Evolutionary conservation across 2,888 invertebrate genomes (phyloP).

Genomic region (Rhyacophila evoluta): DNA sequence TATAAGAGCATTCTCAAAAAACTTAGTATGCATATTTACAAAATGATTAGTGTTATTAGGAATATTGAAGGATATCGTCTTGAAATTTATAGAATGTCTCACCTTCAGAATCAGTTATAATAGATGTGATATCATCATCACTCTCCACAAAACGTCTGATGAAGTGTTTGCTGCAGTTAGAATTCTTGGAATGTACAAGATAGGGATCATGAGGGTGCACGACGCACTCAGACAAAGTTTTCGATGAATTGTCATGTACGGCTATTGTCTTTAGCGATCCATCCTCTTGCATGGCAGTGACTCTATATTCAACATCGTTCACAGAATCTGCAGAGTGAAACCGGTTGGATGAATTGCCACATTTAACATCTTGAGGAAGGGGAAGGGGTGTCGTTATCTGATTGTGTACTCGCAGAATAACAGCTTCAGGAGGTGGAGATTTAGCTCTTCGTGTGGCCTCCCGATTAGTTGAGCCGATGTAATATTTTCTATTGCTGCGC

Average conservation of each 20-base stretch:
- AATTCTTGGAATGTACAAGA: conserved; percentile 68
- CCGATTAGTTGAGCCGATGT: conserved; percentile 64
- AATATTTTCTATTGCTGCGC: conserved; percentile 69
- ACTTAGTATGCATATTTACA: too few relatives aligned
- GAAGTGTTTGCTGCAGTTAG: conserved; percentile 76
- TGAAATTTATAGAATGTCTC: too few relatives aligned
- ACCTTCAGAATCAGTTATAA: conserved; percentile 81
- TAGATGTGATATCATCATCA: conserved; percentile 78
- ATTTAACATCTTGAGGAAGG: conserved; percentile 58
- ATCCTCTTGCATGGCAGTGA: conserved; percentile 68
- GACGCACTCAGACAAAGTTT: conserved; percentile 66
- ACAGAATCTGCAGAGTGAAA: conserved; percentile 62
- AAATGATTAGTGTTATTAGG: too few relatives aligned
- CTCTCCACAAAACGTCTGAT: conserved; percentile 77
- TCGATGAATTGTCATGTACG: conserved; percentile 68
- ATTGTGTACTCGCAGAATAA: conserved; percentile 66
- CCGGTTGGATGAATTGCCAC: conserved; percentile 50
- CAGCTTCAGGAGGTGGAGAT: conserved; percentile 65
- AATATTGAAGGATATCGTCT: too few relatives aligned
- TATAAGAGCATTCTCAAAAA: background rate
- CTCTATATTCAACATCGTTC: conserved; percentile 67
- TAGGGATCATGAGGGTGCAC: conserved; percentile 68
- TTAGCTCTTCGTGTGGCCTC: conserved; percentile 61
- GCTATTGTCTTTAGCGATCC: conserved; percentile 68
- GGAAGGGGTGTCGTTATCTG: conserved; percentile 60